Conservation (phyloP, 2,888 invertebrate genomes). For the Phalangium opilio region DNA sequence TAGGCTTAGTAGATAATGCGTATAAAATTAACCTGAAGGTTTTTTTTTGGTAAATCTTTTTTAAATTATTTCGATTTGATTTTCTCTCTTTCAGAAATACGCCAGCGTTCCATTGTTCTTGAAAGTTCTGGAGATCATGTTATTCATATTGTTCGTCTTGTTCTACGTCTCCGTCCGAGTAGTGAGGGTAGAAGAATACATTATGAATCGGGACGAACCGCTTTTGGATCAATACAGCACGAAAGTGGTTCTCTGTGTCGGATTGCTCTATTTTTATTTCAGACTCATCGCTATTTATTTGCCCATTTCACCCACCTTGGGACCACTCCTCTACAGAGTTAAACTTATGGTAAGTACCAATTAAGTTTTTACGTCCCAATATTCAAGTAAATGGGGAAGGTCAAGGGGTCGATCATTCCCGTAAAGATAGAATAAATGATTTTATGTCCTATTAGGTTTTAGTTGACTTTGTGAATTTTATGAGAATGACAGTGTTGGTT, state of each 20-base stretch:
- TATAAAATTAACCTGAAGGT: too few relatives aligned
- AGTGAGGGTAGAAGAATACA: conserved; percentile 19
- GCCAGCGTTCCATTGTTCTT: conserved; percentile 22
- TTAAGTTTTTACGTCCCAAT: too few relatives aligned
- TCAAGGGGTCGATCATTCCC: not conserved
- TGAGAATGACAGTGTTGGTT: conserved; percentile 29
- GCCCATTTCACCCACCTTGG: conserved; percentile 32
- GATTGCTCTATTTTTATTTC: conserved; percentile 35
- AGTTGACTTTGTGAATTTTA: conserved; percentile 29
- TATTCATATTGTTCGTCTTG: conserved; percentile 24
- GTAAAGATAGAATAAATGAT: not conserved
- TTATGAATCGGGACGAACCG: too few relatives aligned
- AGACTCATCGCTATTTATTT: conserved; percentile 34
- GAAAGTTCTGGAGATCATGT: conserved; percentile 22
- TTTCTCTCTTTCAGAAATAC: conserved; percentile 18
- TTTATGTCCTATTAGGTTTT: conserved; percentile 23
- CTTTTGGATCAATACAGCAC: conserved; percentile 24
- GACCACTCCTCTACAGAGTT: conserved; percentile 34
- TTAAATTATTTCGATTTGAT: not conserved
- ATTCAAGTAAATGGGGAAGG: not conserved
- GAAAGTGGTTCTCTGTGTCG: conserved; percentile 28
- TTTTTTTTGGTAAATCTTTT: too few relatives aligned
- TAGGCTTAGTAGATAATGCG: too few relatives aligned
- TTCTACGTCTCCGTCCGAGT: conserved; percentile 26
- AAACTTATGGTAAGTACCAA: conserved; percentile 28